Conservation (phyloP, 2,888 invertebrate species). For the Noctua janthe region DNA sequence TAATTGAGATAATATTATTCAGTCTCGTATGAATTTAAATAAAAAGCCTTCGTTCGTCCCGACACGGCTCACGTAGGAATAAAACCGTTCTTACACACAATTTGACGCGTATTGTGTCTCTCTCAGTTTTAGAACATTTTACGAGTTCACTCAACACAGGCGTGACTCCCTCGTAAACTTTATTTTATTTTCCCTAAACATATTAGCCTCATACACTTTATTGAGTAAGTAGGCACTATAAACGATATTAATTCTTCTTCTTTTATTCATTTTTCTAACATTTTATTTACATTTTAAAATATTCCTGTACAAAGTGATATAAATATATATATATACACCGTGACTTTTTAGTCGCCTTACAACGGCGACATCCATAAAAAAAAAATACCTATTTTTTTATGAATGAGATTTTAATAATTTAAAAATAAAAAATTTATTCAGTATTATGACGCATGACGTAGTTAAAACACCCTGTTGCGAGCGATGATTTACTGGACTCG, state of each 20-base stretch:
- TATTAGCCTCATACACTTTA: constrained; percentile 34
- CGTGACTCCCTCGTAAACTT: constrained; percentile 51
- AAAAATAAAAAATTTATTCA: too few species aligned
- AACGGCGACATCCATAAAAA: too few species aligned
- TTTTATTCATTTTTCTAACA: too few species aligned
- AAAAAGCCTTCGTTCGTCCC: constrained; percentile 22
- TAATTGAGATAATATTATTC: constrained; percentile 40
- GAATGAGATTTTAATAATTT: too few species aligned
- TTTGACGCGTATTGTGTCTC: constrained; percentile 26
- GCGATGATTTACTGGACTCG: too few species aligned
- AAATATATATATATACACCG: too few species aligned
- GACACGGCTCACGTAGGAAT: constrained; percentile 13
- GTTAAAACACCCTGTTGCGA: too few species aligned
- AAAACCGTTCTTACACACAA: constrained; percentile 22
- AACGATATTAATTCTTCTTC: background rate
- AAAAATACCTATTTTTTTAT: too few species aligned
- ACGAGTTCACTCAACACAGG: constrained; percentile 35
- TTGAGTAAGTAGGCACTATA: constrained; percentile 15
- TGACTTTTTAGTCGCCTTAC: too few species aligned
- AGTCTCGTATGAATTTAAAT: constrained; percentile 27
- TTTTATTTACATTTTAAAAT: too few species aligned
- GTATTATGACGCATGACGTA: too few species aligned
- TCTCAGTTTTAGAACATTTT: constrained; percentile 32
- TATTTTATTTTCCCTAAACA: constrained; percentile 48
- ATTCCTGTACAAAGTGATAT: too few species aligned